Base-by-base conservation (phyloP, 2,113 vertebrate genomes). In the Chionis minor region DNA sequence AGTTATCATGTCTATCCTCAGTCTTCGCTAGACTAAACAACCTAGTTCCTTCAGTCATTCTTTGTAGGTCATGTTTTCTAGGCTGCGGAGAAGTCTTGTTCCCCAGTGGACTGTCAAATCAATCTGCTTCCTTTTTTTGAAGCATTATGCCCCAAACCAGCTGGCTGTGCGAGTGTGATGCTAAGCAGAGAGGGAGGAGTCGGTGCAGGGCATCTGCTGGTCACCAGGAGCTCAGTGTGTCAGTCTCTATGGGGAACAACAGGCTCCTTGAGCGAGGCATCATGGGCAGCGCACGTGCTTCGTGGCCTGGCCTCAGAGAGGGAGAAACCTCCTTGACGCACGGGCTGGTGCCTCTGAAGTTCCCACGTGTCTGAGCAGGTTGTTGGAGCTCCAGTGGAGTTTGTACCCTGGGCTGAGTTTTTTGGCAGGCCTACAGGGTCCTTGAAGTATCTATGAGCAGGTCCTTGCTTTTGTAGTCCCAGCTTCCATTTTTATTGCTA, bases 21-120 rank as follows among this genome's bases (percentile, higher is more conserved):
- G 58, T 90, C 90, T 93, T 96, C 0, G 12, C 93, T 97, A 97
- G 96, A 97, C 96, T 94, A 96, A 97, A 94, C 96, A 97, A 97
- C 96, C 96, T 95, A 97, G 96, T 96, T 97, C 96, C 96, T 96
- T 97, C 96, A 96, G 94, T 97, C 96, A 96, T 97, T 88, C 90
- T 96, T 97, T 96, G 94, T 97, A 97, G 96, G 96, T 97, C 96
- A 97, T 93, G 87, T 95, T 96, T 96, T 95, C 90, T 93, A 94
- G 92, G 92, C 92, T 93, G 71, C 90, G 38, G 87, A 96, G 79
- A 85, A 97, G 78, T 80, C 94, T 90, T 94, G 66, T 66, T 93
- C 81, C 92, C 90, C 85, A 96, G 90, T 95, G 96, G 96, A 93
- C 93, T 97, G 96, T 97, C 96, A 97, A 80, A 96, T 95, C 94